A percentile compares a stretch with the other conserved stretches of the same genome.
Conservation (phyloP, 2,797 vertebrate genomes). For the Microctenopoma lineatum region DNA sequence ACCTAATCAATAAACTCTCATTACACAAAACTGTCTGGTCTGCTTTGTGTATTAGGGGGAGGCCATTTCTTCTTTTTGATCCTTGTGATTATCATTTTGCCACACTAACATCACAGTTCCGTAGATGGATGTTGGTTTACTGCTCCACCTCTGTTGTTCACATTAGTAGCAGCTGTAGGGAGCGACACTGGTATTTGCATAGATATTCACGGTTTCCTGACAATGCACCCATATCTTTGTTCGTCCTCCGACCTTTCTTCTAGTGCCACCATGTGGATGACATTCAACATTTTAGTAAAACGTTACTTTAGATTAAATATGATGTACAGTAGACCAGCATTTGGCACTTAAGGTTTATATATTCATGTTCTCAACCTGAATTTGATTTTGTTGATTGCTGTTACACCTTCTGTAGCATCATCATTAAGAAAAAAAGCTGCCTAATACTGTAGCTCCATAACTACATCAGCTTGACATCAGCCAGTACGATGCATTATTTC, state of each 20-base stretch:
- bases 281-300: neutral
- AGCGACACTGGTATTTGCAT: neutral
- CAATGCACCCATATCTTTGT: neutral
- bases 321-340: too few species aligned
- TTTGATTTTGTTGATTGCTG: too few species aligned
- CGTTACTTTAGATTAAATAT: too few species aligned
- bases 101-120: neutral
- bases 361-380: neutral
- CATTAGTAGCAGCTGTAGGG: neutral
- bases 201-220: neutral
- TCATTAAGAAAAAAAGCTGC: too few species aligned
- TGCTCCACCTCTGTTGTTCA: neutral
- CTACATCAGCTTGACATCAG: too few species aligned
- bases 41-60: conserved; percentile 57
- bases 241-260: neutral
- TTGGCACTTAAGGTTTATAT: too few species aligned
- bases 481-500: too few species aligned
- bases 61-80: conserved; percentile 24
- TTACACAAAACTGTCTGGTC: conserved; percentile 75
- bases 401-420: neutral
- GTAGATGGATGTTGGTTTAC: neutral
- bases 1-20: conserved; percentile 76
- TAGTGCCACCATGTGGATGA: neutral
- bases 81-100: conserved; percentile 7
- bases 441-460: too few species aligned